These are phyloP conservation scores for Herminia tarsipennalis DNA, from an alignment of 2,888 invertebrate species.

Conservation along the genomic window DNA sequence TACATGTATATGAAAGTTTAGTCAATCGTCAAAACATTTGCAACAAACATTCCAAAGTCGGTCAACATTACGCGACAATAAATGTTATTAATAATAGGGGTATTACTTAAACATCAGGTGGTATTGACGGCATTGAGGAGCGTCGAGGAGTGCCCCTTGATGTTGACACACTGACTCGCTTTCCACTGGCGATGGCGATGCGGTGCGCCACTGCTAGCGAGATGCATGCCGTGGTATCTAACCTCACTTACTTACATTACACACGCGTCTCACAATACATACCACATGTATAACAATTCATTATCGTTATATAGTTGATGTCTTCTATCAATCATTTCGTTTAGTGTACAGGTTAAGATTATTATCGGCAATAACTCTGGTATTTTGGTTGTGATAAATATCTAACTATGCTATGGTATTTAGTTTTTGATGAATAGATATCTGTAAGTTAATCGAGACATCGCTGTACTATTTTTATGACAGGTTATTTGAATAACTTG, in stretches of 20 bases:
- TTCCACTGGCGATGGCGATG: conserved; percentile 61
- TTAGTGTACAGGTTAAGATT: neutral
- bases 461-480: no score
- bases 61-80: neutral
- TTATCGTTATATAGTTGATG: conserved; percentile 33
- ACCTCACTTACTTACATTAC: conserved; percentile 30
- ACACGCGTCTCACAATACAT: conserved; percentile 22
- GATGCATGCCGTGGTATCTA: conserved; percentile 27
- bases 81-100: conserved; percentile 33
- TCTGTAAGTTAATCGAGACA: no score
- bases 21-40: neutral
- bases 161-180: conserved; percentile 84
- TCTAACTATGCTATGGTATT: no score
- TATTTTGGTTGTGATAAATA: conserved; percentile 12
- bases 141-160: conserved; percentile 39
- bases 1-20: neutral
- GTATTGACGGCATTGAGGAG: conserved; percentile 44
- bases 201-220: conserved; percentile 30
- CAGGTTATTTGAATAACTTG: no score
- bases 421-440: no score
- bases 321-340: conserved; percentile 5
- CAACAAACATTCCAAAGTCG: neutral
- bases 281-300: conserved; percentile 29
- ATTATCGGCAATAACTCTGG: neutral
- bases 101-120: conserved; percentile 57